Conservation (phyloP, 1,140 invertebrate genomes). For the Caenorhabditis brenneri region DNA sequence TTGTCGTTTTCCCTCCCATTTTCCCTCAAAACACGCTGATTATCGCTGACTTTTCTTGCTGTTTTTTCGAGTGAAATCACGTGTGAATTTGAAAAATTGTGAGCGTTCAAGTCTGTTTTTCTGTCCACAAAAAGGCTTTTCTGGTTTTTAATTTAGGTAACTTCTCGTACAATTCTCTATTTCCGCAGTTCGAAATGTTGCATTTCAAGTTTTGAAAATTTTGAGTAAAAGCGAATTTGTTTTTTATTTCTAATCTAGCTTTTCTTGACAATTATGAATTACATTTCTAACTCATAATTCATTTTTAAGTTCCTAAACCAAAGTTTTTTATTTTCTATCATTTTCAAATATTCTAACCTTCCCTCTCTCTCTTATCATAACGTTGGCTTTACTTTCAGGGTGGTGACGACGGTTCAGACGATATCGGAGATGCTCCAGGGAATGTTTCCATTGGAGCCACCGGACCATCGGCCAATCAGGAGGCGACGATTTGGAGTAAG, state of each 20-base stretch:
- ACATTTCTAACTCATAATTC: neutral
- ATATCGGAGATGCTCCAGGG: slow-evolving; percentile 56
- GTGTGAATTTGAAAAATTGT: too few species aligned
- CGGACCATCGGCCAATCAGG: slow-evolving; percentile 15
- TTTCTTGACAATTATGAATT: too few species aligned
- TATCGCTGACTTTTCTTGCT: too few species aligned
- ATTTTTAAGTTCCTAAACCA: neutral
- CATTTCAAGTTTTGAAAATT: too few species aligned
- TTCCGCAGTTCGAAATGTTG: too few species aligned
- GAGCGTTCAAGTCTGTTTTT: too few species aligned
- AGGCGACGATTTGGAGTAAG: slow-evolving; percentile 68
- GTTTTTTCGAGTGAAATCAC: too few species aligned
- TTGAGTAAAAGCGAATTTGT: too few species aligned
- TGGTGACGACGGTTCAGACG: slow-evolving; percentile 7
- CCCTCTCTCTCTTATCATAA: neutral
- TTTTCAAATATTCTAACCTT: neutral
- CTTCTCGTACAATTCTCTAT: too few species aligned
- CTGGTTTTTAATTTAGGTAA: too few species aligned
- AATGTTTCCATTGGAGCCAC: slow-evolving; percentile 42
- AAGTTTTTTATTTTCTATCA: neutral
- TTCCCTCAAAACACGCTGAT: neutral
- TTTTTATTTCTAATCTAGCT: too few species aligned
- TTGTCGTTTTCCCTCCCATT: neutral
- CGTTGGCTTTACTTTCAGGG: neutral
- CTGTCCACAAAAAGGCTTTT: too few species aligned